phyloP scores from a whole-genome alignment of 2,797 vertebrate species.

The Coregonus ussuriensis region DNA sequence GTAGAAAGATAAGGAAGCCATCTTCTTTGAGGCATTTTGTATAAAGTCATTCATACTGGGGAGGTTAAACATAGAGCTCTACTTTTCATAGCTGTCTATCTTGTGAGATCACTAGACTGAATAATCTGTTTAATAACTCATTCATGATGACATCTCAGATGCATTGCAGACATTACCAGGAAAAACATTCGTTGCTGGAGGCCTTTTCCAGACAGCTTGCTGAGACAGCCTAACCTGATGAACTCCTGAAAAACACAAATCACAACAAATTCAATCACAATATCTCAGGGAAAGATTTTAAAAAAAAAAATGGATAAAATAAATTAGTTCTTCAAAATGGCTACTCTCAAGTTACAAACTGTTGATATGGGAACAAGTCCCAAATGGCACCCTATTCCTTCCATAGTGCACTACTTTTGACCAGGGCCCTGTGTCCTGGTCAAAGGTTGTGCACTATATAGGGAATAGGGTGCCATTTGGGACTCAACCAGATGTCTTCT shows the following conservation, averaged over 20 bases:
- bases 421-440: no score
- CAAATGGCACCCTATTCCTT: neutral
- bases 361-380: neutral
- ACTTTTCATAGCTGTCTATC: neutral
- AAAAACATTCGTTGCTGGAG: conserved; percentile 99
- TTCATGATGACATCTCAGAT: neutral
- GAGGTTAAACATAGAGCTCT: neutral
- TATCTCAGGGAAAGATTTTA: conserved; percentile 4
- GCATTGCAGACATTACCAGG: conserved; percentile 77
- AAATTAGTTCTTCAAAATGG: no score
- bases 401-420: neutral
- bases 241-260: conserved; percentile 84
- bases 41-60: neutral
- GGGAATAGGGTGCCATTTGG: neutral
- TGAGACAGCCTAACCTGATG: conserved; percentile 95
- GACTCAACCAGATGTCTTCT: neutral
- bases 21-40: neutral
- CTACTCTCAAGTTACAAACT: neutral
- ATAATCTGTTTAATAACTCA: neutral
- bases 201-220: conserved; percentile 97
- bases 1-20: neutral
- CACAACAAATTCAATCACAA: conserved; percentile 16
- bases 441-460: neutral
- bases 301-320: neutral
- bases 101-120: neutral